Conservation (phyloP, 2,888 invertebrate genomes). For the Stenodera caucasica region DNA sequence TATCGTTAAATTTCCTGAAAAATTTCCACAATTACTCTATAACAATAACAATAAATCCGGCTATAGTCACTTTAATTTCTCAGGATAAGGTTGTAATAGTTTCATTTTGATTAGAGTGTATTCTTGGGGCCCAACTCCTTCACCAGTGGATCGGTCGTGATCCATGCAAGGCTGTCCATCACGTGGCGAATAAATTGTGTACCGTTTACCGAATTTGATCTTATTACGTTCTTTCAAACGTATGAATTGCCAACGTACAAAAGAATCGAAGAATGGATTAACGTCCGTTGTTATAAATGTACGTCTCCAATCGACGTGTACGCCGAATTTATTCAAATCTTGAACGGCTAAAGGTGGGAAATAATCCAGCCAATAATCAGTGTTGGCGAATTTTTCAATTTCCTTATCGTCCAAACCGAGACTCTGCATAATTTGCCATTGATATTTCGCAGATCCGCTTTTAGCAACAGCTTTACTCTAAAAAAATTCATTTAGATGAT, state of each 20-base stretch:
- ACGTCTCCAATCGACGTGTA: slow-evolving; percentile 97
- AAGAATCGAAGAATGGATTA: slow-evolving; percentile 97
- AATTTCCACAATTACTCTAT: no score
- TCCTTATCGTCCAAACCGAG: slow-evolving; percentile 89
- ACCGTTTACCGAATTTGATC: slow-evolving; percentile 94
- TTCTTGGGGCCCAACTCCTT: slow-evolving; percentile 98
- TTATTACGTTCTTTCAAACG: slow-evolving; percentile 84
- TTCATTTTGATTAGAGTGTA: slow-evolving; percentile 96
- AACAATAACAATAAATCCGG: no score
- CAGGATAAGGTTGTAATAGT: slow-evolving; percentile 72
- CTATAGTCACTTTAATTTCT: slow-evolving; percentile 65
- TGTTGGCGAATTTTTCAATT: slow-evolving; percentile 88
- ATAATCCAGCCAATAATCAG: slow-evolving; percentile 92
- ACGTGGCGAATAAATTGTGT: slow-evolving; percentile 93
- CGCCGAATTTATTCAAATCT: slow-evolving; percentile 87
- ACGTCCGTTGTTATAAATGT: slow-evolving; percentile 98
- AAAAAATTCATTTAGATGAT: slow-evolving; percentile 31
- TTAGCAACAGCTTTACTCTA: slow-evolving; percentile 95
- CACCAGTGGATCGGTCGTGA: slow-evolving; percentile 93
- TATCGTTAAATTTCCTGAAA: slow-evolving; percentile 16
- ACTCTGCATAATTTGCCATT: slow-evolving; percentile 98
- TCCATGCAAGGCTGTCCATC: slow-evolving; percentile 99
- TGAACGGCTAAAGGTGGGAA: slow-evolving; percentile 89
- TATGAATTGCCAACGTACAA: slow-evolving; percentile 95
- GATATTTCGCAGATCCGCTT: slow-evolving; percentile 84